Conservation (phyloP, 2,113 vertebrate species). For the Gallinago media region DNA sequence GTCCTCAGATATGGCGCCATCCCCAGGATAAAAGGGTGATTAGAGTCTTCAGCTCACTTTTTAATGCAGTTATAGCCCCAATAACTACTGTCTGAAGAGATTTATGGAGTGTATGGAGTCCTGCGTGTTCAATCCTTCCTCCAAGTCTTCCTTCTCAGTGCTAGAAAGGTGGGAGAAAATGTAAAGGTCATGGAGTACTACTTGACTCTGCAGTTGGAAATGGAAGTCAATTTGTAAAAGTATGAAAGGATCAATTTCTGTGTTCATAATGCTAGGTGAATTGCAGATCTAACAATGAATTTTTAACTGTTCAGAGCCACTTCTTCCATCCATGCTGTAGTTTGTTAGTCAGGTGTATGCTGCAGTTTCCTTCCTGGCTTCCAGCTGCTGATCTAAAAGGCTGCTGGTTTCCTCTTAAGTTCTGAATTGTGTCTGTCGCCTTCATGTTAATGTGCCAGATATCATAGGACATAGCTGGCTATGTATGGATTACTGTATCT, state of each 20-base stretch:
- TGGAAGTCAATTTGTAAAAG: neutral
- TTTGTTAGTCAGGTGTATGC: neutral
- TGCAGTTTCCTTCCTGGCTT: neutral
- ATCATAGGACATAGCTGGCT: neutral
- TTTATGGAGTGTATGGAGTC: neutral
- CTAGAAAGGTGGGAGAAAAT: neutral
- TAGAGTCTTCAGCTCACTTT: neutral
- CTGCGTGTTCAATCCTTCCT: neutral
- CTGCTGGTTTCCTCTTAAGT: neutral
- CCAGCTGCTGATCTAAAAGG: neutral
- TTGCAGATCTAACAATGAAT: neutral
- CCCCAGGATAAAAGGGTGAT: neutral
- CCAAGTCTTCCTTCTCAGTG: neutral
- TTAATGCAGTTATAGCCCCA: neutral
- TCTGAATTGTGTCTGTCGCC: neutral
- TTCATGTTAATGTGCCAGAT: fast-evolving
- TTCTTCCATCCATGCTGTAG: neutral
- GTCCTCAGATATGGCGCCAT: neutral
- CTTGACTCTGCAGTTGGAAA: neutral
- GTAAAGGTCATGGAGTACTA: neutral
- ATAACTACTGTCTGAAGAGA: neutral
- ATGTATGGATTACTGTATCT: neutral
- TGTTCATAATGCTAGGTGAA: neutral
- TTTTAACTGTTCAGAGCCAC: neutral
- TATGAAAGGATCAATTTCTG: neutral